These are phyloP conservation scores for Platygyra sinensis DNA, from an alignment of 64 coral and sea anemone genomes.

Conservation along the genomic window DNA sequence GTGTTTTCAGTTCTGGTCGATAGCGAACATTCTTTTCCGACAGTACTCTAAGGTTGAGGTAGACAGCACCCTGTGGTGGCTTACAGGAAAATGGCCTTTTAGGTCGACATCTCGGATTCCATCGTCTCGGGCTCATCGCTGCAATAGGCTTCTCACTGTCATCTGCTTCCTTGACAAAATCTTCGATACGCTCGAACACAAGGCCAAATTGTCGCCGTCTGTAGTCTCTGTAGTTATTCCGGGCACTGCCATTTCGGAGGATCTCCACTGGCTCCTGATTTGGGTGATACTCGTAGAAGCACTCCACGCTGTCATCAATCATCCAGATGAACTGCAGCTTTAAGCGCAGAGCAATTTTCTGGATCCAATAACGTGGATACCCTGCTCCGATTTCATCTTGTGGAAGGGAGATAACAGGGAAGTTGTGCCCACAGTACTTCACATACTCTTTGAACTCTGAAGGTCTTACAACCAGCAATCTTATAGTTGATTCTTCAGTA, in stretches of 20 bases:
- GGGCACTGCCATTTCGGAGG: no score
- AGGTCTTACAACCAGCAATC: slow-evolving; percentile 25
- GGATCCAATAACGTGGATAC: slow-evolving; percentile 24
- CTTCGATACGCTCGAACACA: slow-evolving; percentile 8
- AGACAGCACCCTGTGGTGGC: slow-evolving; percentile 32
- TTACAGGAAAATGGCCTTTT: not conserved
- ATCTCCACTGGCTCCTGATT: not conserved
- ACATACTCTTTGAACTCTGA: slow-evolving; percentile 28
- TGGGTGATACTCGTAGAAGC: slow-evolving; percentile 32
- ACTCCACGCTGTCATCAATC: slow-evolving; percentile 42
- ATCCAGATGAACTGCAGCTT: slow-evolving; percentile 38
- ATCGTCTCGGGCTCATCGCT: not conserved
- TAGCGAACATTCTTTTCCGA: not conserved
- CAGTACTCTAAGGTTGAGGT: not conserved
- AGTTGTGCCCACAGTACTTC: not conserved
- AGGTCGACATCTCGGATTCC: no score
- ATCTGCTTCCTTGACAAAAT: not conserved
- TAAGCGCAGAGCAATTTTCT: slow-evolving; percentile 36
- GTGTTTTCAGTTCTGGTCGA: slow-evolving; percentile 3
- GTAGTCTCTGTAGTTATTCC: not conserved
- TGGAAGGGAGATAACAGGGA: slow-evolving; percentile 30
- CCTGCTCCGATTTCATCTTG: slow-evolving; percentile 14
- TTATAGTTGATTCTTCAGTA: not conserved
- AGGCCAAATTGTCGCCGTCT: not conserved
- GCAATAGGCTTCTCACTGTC: not conserved